phyloP scores from a whole-genome alignment of 2,888 invertebrate species.

The Cryptocephalus primarius region DNA sequence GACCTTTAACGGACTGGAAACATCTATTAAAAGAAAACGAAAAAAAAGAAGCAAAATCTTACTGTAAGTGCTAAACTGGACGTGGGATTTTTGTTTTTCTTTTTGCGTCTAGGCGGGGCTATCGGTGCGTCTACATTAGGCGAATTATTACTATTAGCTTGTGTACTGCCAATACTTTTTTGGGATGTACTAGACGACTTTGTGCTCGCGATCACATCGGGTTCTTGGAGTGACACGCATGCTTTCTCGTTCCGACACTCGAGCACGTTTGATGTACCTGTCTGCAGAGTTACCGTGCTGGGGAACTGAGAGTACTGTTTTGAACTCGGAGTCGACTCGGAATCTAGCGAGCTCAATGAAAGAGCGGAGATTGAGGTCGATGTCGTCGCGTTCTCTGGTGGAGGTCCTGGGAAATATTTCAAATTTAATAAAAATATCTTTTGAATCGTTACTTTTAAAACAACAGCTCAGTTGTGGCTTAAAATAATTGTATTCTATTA shows the following conservation, averaged over 20 bases:
- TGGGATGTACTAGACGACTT: constrained; percentile 49
- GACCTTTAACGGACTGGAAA: too few species aligned
- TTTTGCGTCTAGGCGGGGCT: constrained; percentile 72
- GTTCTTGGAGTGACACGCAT: constrained; percentile 56
- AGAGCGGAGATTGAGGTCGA: constrained; percentile 29
- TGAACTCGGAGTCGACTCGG: constrained; percentile 34
- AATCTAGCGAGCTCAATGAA: constrained; percentile 33
- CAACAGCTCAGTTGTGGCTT: too few species aligned
- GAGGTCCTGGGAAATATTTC: constrained; percentile 4
- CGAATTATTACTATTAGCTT: constrained; percentile 8
- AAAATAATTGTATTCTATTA: too few species aligned
- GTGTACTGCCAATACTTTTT: constrained; percentile 23
- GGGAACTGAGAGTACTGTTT: constrained; percentile 32
- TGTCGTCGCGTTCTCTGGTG: constrained; percentile 22
- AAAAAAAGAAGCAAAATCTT: constrained; percentile 8
- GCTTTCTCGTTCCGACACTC: constrained; percentile 13
- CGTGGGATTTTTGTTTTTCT: constrained; percentile 42
- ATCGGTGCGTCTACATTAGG: constrained; percentile 41
- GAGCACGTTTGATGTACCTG: constrained; percentile 2
- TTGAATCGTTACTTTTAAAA: too few species aligned
- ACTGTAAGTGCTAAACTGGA: constrained; percentile 18
- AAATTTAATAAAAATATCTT: too few species aligned
- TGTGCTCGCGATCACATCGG: constrained; percentile 88
- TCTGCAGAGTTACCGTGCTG: constrained; percentile 30
- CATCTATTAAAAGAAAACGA: neutral